Percentiles rank a stretch among this genome's conserved stretches.
These are phyloP conservation scores for Fragum fragum DNA, from an alignment of 2,888 invertebrate species.

Conservation along the genomic window DNA sequence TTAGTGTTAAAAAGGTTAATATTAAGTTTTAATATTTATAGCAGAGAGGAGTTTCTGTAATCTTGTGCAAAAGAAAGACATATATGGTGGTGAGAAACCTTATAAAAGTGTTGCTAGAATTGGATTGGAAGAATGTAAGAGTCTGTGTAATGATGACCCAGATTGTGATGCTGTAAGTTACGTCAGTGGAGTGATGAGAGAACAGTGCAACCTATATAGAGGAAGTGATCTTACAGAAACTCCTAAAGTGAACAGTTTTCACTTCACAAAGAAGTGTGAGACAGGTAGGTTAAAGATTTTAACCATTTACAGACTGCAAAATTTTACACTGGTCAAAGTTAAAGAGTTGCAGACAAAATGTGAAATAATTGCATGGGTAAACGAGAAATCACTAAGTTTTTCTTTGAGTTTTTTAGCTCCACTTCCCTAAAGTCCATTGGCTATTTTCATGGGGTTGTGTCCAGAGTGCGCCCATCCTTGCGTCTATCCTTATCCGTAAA, in stretches of 20 bases:
- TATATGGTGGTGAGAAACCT: neutral
- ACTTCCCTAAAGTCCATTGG: too few species aligned
- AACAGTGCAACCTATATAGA: neutral
- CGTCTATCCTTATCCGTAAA: too few species aligned
- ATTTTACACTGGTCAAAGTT: too few species aligned
- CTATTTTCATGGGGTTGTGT: too few species aligned
- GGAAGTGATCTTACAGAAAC: neutral
- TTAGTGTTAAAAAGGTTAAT: too few species aligned
- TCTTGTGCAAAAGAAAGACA: neutral
- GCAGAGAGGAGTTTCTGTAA: slow-evolving; percentile 2
- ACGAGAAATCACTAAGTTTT: too few species aligned
- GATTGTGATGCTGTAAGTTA: slow-evolving; percentile 9
- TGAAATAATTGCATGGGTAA: too few species aligned
- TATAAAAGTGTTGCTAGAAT: neutral
- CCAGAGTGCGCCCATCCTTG: too few species aligned
- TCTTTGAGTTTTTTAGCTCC: too few species aligned
- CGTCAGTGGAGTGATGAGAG: neutral
- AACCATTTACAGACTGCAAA: too few species aligned
- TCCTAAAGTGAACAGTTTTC: neutral
- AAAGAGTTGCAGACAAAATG: too few species aligned
- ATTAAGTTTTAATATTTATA: neutral
- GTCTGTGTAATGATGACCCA: neutral
- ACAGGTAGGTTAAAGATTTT: slow-evolving; percentile 19
- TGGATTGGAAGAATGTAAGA: neutral
- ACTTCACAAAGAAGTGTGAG: slow-evolving; percentile 18